Conservation (phyloP, 2,113 vertebrate genomes). For the Ceratotherium simum region DNA sequence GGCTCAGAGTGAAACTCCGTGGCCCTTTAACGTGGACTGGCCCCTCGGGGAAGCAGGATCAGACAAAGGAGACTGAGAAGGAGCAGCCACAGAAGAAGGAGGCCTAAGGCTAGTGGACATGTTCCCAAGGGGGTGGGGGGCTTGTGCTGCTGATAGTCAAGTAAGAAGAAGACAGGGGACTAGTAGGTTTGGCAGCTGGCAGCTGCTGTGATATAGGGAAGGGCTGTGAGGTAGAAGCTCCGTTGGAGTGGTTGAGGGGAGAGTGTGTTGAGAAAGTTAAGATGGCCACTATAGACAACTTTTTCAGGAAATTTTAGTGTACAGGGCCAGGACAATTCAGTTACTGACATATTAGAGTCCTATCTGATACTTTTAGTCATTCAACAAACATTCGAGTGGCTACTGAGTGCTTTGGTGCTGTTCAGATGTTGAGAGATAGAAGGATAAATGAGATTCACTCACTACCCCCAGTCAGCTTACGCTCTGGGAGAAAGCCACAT, state of each 20-base stretch:
- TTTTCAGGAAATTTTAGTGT: no score
- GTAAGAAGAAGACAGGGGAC: neutral
- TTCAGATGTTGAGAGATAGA: rapidly evolving
- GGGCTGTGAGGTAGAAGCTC: rapidly evolving
- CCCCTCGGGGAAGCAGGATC: neutral
- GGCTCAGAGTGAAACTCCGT: rapidly evolving
- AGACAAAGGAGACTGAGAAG: neutral
- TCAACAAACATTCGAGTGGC: rapidly evolving
- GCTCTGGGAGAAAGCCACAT: no score
- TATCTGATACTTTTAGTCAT: rapidly evolving
- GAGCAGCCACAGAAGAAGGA: neutral
- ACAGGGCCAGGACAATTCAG: neutral
- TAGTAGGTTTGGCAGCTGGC: rapidly evolving
- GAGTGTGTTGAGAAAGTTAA: rapidly evolving
- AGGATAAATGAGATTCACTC: rapidly evolving
- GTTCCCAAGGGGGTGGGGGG: neutral
- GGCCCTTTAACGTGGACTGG: rapidly evolving
- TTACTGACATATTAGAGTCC: neutral
- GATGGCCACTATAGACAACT: rapidly evolving
- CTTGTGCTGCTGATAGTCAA: neutral
- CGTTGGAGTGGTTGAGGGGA: rapidly evolving
- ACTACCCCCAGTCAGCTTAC: rapidly evolving
- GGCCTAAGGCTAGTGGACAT: rapidly evolving
- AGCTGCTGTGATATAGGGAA: rapidly evolving
- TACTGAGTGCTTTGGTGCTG: rapidly evolving